phyloP scores from a whole-genome alignment of 2,113 vertebrate species.

The Asarcornis scutulata region DNA sequence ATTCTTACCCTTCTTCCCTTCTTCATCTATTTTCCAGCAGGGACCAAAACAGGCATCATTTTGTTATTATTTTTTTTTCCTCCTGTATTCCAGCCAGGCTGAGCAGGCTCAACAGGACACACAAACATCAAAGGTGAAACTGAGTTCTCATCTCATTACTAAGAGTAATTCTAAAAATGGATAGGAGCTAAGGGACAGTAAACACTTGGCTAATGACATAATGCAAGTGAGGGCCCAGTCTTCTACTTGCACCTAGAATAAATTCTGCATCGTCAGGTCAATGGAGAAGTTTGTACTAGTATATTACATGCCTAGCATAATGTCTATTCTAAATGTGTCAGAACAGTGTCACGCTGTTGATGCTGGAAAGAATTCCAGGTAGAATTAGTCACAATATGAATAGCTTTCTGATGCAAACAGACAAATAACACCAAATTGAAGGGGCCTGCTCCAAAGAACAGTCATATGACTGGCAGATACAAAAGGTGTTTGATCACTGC shows the following conservation, averaged over 20 bases:
- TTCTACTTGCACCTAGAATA: neutral
- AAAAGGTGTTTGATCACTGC: neutral
- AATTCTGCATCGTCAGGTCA: neutral
- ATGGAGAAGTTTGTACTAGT: neutral
- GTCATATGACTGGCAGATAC: neutral
- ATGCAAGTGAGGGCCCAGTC: neutral
- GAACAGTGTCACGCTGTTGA: neutral
- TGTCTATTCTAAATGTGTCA: neutral
- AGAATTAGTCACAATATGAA: neutral
- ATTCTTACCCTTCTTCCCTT: neutral
- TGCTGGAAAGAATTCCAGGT: neutral
- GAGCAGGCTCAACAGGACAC: conserved; percentile 12
- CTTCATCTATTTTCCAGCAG: neutral
- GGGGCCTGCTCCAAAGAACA: neutral
- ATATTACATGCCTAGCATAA: neutral
- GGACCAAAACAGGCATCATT: neutral
- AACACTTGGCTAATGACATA: neutral
- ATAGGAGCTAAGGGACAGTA: neutral
- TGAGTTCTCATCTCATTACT: conserved; percentile 29
- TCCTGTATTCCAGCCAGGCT: neutral
- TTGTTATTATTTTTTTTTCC: neutral
- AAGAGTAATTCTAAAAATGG: neutral
- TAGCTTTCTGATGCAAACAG: neutral
- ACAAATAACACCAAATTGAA: neutral
- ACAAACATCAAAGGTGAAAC: conserved; percentile 26